phyloP scores from a whole-genome alignment of 2,113 vertebrate species.

The Vulpes ferrilata region DNA sequence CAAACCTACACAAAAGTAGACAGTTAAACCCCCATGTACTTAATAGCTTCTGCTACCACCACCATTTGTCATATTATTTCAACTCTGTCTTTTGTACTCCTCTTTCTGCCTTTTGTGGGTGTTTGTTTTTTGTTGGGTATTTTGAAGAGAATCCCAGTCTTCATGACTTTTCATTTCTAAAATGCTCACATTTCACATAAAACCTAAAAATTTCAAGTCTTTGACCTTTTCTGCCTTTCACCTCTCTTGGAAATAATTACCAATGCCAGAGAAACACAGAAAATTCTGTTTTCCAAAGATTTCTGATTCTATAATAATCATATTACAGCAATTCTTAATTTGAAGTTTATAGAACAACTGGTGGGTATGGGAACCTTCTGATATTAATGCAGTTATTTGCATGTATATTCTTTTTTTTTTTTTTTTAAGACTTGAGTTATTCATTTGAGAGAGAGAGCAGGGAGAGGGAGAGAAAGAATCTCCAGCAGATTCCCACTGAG shows the following conservation, averaged over 20 bases:
- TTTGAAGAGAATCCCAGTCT: background rate
- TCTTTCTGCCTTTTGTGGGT: background rate
- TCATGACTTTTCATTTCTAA: background rate
- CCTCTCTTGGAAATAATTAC: background rate
- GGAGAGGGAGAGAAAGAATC: background rate
- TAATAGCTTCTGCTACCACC: background rate
- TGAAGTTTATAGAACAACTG: background rate
- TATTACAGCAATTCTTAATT: background rate
- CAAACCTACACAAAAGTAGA: background rate
- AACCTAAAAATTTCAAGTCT: background rate
- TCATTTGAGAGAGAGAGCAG: background rate
- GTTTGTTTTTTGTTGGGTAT: background rate
- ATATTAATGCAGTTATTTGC: background rate
- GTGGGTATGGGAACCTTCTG: background rate
- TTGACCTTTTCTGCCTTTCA: background rate
- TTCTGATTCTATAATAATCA: background rate
- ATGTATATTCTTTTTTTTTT: background rate
- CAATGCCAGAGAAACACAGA: background rate
- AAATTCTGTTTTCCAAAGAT: background rate
- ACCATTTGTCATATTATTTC: background rate
- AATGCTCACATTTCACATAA: background rate
- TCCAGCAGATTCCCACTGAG: background rate
- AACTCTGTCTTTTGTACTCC: background rate
- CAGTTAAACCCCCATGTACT: background rate
- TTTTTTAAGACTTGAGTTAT: background rate